Evolutionary conservation across 1,140 invertebrate species (phyloP).

Genomic region (Drosophila aff.): DNA sequence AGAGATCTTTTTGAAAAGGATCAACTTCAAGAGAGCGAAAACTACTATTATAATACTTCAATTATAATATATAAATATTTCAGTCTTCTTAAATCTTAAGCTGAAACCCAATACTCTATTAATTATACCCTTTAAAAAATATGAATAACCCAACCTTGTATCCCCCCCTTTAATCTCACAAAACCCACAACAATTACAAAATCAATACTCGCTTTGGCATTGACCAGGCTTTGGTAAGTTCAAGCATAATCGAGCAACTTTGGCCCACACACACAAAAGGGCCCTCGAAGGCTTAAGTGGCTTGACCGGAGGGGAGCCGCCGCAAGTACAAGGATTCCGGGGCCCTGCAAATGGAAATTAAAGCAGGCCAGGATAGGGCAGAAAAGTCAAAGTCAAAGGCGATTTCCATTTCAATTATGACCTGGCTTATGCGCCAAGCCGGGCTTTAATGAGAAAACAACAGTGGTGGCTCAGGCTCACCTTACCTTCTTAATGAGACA

Average conservation of each 20-base stretch:
- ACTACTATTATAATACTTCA: too few species aligned
- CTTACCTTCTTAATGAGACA: slow-evolving; percentile 60
- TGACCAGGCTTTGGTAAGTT: slow-evolving; percentile 22
- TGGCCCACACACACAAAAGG: slow-evolving; percentile 9
- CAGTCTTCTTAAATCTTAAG: not conserved
- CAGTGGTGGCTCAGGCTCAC: not conserved
- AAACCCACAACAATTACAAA: slow-evolving; percentile 2
- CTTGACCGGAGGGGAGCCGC: slow-evolving; percentile 6
- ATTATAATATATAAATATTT: too few species aligned
- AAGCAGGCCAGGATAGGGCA: slow-evolving; percentile 10
- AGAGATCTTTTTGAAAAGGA: not conserved
- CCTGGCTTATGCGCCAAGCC: slow-evolving; percentile 18
- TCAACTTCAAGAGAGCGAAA: too few species aligned
- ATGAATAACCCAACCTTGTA: not conserved
- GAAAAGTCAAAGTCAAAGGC: slow-evolving; percentile 13
- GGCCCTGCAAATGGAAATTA: slow-evolving; percentile 28
- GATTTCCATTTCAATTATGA: slow-evolving; percentile 42
- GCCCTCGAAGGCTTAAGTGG: slow-evolving; percentile 8
- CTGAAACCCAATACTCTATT: too few species aligned
- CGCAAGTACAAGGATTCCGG: slow-evolving; percentile 16
- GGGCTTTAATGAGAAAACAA: slow-evolving; percentile 37
- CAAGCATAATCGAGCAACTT: slow-evolving; percentile 24
- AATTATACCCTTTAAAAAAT: not conserved
- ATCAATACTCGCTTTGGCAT: slow-evolving; percentile 33
- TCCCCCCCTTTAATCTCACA: not conserved